A percentile compares a stretch with the other conserved stretches of the same genome.
These are phyloP conservation scores for Pyxicephalus adspersus DNA, from an alignment of 2,113 vertebrate species.

Conservation along the genomic window DNA sequence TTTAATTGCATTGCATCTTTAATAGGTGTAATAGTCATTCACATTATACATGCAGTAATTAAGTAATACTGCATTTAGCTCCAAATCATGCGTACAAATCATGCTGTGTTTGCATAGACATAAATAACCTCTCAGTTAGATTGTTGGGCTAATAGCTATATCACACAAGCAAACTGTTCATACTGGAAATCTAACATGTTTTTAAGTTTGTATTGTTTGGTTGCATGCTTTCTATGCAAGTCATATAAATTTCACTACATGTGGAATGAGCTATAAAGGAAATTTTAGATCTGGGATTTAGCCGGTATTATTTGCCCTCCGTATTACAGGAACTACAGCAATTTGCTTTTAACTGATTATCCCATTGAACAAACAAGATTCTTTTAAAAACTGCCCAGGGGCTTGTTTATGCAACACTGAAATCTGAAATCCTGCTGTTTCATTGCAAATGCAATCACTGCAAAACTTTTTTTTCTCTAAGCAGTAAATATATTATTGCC, in stretches of 20 bases:
- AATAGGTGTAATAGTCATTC: slow-evolving; percentile 80
- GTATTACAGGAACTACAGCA: background rate
- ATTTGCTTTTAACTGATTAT: background rate
- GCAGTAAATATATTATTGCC: slow-evolving; percentile 50
- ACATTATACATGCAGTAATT: slow-evolving; percentile 80
- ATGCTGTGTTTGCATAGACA: slow-evolving; percentile 78
- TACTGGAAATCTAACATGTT: slow-evolving; percentile 35
- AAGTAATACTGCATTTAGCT: slow-evolving; percentile 89
- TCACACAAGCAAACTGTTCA: slow-evolving; percentile 32
- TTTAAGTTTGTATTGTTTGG: slow-evolving; percentile 10
- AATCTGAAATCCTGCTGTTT: slow-evolving; percentile 48
- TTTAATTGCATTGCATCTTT: slow-evolving; percentile 73
- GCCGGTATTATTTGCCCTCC: slow-evolving; percentile 48
- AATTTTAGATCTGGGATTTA: slow-evolving; percentile 54
- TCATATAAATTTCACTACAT: slow-evolving; percentile 50
- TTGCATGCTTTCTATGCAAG: slow-evolving; percentile 32
- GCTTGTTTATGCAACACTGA: slow-evolving; percentile 23
- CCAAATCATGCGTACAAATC: slow-evolving; percentile 85
- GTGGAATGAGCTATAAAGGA: slow-evolving; percentile 47
- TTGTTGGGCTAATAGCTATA: slow-evolving; percentile 66
- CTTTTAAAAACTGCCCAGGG: slow-evolving; percentile 46
- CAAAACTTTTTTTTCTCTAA: slow-evolving; percentile 20
- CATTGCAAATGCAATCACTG: slow-evolving; percentile 30
- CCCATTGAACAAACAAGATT: slow-evolving; percentile 43
- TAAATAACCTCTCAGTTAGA: slow-evolving; percentile 82